phyloP scores from a whole-genome alignment of 2,113 vertebrate genomes.

The Urocolius indicus region DNA sequence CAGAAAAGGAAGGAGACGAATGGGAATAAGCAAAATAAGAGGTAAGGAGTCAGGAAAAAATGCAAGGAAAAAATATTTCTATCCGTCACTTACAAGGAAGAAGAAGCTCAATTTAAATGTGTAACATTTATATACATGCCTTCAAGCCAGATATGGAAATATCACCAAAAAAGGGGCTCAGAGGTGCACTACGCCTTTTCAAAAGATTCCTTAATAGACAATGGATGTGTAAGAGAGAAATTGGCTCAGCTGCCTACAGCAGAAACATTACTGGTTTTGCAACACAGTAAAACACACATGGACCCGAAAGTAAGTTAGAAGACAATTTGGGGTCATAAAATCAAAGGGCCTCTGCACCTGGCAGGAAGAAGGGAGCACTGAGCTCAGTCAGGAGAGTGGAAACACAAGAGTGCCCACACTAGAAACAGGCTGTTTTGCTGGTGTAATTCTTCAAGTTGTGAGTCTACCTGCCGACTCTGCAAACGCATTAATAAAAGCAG shows the following conservation, averaged over 20 bases:
- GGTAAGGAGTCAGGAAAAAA: neutral
- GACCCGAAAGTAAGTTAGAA: neutral
- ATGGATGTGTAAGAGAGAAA: neutral
- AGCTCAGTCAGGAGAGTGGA: neutral
- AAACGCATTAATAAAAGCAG: conserved; percentile 15
- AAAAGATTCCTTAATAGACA: neutral
- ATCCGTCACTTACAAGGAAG: neutral
- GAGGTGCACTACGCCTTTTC: neutral
- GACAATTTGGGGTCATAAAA: neutral
- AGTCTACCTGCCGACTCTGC: neutral
- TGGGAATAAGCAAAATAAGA: neutral
- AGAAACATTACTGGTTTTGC: neutral
- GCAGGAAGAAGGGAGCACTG: neutral
- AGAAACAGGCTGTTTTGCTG: neutral
- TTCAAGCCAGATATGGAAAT: neutral
- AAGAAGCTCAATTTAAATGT: neutral
- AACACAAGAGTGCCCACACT: fast-evolving
- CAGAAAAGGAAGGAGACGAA: neutral
- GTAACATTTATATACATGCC: neutral
- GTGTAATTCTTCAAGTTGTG: neutral
- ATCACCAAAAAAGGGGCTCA: neutral
- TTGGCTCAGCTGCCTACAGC: neutral
- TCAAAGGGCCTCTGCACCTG: neutral
- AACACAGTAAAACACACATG: neutral
- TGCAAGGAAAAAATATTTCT: neutral